Conservation (phyloP, 2,113 vertebrate genomes). For the Lutjanus erythropterus region DNA sequence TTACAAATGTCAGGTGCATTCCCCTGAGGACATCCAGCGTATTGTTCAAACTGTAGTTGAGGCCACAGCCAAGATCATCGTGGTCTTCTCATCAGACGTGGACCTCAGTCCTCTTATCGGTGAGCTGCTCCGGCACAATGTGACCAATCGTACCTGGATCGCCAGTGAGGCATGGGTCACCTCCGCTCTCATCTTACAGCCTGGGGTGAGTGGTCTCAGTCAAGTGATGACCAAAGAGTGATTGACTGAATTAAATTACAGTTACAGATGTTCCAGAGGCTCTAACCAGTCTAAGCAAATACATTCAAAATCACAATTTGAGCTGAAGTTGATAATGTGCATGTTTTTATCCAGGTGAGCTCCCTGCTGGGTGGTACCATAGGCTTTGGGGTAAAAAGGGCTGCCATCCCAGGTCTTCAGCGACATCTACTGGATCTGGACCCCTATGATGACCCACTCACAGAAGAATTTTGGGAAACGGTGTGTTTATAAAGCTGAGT, state of each 20-base stretch:
- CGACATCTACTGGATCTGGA: conserved; percentile 83
- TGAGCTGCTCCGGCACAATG: conserved; percentile 84
- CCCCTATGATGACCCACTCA: conserved; percentile 83
- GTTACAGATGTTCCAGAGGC: neutral
- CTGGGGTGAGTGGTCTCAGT: conserved; percentile 74
- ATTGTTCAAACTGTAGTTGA: conserved; percentile 80
- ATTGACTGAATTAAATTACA: neutral
- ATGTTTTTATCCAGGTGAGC: conserved; percentile 57
- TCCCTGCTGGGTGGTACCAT: conserved; percentile 86
- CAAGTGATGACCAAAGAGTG: neutral
- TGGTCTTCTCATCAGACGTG: conserved; percentile 90
- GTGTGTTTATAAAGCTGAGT: conserved; percentile 42
- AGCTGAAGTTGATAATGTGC: neutral
- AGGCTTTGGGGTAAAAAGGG: conserved; percentile 86
- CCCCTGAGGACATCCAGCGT: conserved; percentile 79
- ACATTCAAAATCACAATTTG: neutral
- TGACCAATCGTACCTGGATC: conserved; percentile 89
- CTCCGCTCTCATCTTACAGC: conserved; percentile 86
- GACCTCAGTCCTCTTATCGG: conserved; percentile 86
- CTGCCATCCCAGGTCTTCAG: conserved; percentile 84
- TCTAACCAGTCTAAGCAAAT: neutral
- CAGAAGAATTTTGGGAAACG: conserved; percentile 89
- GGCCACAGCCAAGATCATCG: conserved; percentile 88
- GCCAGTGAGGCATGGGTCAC: conserved; percentile 90
- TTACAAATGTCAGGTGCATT: conserved; percentile 60